These are phyloP conservation scores for Urocyon cinereoargenteus DNA, from an alignment of 2,797 vertebrate species.

Conservation along the genomic window DNA sequence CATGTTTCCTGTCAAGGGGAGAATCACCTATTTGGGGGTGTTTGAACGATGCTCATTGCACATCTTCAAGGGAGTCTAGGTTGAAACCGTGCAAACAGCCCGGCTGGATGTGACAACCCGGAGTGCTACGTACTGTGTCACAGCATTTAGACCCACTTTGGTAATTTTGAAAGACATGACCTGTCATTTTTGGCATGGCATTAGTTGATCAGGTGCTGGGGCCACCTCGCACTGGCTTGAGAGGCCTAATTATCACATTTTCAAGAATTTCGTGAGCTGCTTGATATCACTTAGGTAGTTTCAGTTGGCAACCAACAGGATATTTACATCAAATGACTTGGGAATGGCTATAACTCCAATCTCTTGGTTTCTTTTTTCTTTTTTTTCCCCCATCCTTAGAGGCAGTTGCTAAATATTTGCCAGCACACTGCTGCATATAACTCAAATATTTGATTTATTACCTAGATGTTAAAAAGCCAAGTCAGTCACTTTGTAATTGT, in stretches of 20 bases:
- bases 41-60: neutral
- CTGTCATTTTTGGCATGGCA: neutral
- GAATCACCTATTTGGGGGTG: accelerated
- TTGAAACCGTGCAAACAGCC: neutral
- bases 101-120: neutral
- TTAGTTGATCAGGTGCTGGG: too few species aligned
- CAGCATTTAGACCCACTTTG: neutral
- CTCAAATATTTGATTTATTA: neutral
- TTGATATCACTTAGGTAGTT: too few species aligned
- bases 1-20: neutral
- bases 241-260: neutral
- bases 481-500: accelerated
- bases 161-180: neutral
- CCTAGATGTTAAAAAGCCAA: neutral
- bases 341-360: neutral
- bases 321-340: neutral
- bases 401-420: neutral
- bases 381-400: accelerated
- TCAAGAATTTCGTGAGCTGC: neutral
- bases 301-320: neutral
- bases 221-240: neutral
- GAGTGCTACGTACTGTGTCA: neutral
- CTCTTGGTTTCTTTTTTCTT: too few species aligned
- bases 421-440: neutral
- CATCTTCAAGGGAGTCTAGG: neutral